Evolutionary conservation across 2,113 vertebrate genomes (phyloP).

Genomic region (Patagioenas fasciata): DNA sequence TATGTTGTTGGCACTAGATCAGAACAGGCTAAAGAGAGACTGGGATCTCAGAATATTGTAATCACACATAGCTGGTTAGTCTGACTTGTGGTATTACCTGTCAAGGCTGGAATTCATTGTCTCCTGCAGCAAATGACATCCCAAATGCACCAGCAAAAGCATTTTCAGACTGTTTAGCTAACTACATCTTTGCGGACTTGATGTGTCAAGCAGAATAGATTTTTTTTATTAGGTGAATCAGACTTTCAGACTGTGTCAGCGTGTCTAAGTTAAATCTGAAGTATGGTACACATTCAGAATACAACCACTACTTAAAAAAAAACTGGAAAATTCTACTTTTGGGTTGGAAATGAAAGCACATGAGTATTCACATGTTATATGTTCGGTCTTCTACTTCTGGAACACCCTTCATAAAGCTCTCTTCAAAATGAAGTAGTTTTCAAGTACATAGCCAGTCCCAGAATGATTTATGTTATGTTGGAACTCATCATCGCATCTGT

Average conservation of each 20-base stretch:
- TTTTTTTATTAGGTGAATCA: background rate
- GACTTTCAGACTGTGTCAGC: background rate
- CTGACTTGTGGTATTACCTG: background rate
- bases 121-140: background rate
- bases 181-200: background rate
- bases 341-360: background rate
- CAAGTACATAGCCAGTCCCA: background rate
- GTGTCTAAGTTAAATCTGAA: background rate
- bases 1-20: background rate
- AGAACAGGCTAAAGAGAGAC: constrained; percentile 2
- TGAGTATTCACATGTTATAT: background rate
- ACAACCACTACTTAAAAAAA: background rate
- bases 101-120: background rate
- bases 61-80: background rate
- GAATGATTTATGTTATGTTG: background rate
- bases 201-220: background rate
- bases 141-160: background rate
- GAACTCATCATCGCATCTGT: background rate
- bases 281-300: background rate
- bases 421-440: background rate
- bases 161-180: background rate
- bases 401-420: accelerated
- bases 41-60: background rate
- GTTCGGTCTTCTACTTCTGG: background rate
- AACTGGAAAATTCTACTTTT: background rate